Percentiles rank a stretch among this genome's conserved stretches.
phyloP scores from a whole-genome alignment of 2,888 invertebrate species.

The Limnephilus auricula region DNA sequence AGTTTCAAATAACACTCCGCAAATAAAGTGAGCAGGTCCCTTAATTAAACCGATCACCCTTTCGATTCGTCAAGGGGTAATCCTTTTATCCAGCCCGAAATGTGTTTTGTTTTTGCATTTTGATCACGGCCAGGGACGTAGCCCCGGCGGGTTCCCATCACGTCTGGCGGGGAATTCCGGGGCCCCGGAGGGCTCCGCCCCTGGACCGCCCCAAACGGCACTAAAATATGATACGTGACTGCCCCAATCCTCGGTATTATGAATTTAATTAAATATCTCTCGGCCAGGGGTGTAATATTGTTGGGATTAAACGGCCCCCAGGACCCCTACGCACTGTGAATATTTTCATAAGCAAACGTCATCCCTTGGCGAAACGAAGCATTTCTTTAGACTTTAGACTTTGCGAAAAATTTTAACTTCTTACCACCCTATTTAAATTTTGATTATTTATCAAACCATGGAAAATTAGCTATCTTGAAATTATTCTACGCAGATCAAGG shows the following conservation, averaged over 20 bases:
- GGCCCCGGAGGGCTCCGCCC: slow-evolving; percentile 51
- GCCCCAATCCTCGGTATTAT: slow-evolving; percentile 55
- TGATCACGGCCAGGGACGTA: slow-evolving; percentile 43
- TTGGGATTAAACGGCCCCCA: slow-evolving; percentile 55
- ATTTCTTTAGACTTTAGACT: background rate
- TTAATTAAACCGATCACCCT: slow-evolving; percentile 45
- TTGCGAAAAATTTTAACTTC: background rate
- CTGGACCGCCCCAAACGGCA: slow-evolving; percentile 40
- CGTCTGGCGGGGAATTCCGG: slow-evolving; percentile 51
- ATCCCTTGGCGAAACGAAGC: background rate
- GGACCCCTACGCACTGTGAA: slow-evolving; percentile 43
- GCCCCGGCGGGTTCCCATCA: slow-evolving; percentile 43
- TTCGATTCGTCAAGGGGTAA: slow-evolving; percentile 39
- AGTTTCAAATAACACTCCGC: background rate
- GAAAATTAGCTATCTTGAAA: too few species aligned
- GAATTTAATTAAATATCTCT: slow-evolving; percentile 65
- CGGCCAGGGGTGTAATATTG: slow-evolving; percentile 56
- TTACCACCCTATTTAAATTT: background rate
- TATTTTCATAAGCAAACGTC: slow-evolving; percentile 43
- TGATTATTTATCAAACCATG: background rate
- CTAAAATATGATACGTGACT: slow-evolving; percentile 64
- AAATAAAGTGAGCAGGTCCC: slow-evolving; percentile 20
- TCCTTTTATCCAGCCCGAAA: slow-evolving; percentile 38
- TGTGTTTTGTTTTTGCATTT: slow-evolving; percentile 45
- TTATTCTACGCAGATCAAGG: too few species aligned